Evolutionary conservation across 2,797 vertebrate species (phyloP), one percentile per base, ranked within the genome.

Genomic region (Pangasius mekongensis): DNA sequence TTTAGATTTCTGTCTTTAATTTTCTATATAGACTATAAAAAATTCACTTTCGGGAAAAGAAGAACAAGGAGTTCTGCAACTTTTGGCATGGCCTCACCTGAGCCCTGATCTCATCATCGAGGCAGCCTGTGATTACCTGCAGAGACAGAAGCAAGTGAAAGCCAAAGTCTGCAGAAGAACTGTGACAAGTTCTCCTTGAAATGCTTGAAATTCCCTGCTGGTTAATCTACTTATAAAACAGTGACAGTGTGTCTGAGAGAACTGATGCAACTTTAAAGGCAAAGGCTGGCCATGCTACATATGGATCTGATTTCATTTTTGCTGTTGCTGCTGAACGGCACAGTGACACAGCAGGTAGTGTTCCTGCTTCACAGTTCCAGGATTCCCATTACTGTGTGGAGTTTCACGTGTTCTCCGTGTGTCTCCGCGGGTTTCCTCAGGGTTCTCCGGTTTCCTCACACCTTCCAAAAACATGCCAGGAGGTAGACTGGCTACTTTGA

Each of bases 291-390:
- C 27, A 83, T 3, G 11, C 3, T 66, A 49, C 82, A 83, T 67
- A 30, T 22, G 39, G 64, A 52, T 1, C 43, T 67, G 80, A 64
- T 83, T 47, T 64, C 43, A 2, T n/a, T 83, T 47, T 64, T 47
- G 36, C 36, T 9, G 58, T 83, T 83, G 24, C 24, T 64, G 58
- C 80, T 47, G 27, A 67, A 33, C 0, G 16, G 4, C 24, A 49
- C 9, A 49, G 18, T 33, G 18, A 83, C 81, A n/a, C 24, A 16
- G 54, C 24, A 1, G 18, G 43, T 20, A 67, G 14, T 33, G 22
- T 84, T 84, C 62, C 62, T 67, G 8, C n/a, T 84, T 67, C 62
- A 33, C 27, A 30, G 18, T 33, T 49, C 47, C 82, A 69, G 78
- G 78, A 5, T 67, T 67, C 60, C 14, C 2, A 11, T 47, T 66